phyloP scores from a whole-genome alignment of 2,888 invertebrate genomes.

The Cabera pusaria region DNA sequence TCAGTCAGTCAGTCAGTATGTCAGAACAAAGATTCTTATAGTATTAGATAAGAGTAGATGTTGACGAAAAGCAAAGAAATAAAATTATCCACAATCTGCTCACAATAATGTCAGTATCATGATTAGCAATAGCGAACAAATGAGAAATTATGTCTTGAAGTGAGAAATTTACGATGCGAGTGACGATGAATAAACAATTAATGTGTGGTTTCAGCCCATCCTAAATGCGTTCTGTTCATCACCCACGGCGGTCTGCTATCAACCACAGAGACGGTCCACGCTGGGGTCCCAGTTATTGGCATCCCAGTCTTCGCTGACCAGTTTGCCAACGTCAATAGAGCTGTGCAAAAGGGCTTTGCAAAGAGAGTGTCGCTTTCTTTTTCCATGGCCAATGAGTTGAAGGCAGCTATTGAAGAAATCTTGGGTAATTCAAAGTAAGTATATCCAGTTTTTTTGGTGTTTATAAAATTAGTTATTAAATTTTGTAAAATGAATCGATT shows the following conservation, averaged over 20 bases:
- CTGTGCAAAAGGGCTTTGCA: slow-evolving; percentile 49
- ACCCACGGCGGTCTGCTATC: slow-evolving; percentile 63
- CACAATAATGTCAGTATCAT: too few relatives aligned
- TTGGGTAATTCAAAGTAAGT: slow-evolving; percentile 40
- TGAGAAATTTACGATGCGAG: too few relatives aligned
- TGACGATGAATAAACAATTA: too few relatives aligned
- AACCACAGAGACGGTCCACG: slow-evolving; percentile 52
- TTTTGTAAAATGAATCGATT: too few relatives aligned
- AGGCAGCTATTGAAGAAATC: slow-evolving; percentile 42
- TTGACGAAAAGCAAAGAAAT: too few relatives aligned
- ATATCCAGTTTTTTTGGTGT: background rate
- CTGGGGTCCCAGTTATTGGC: slow-evolving; percentile 56
- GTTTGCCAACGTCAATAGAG: slow-evolving; percentile 48
- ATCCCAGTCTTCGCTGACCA: slow-evolving; percentile 62
- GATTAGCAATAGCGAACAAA: too few relatives aligned
- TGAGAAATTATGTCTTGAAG: too few relatives aligned
- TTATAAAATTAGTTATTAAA: too few relatives aligned
- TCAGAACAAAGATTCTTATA: too few relatives aligned
- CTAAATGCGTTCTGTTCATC: slow-evolving; percentile 57
- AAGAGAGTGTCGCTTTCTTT: slow-evolving; percentile 41
- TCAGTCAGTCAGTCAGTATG: too few relatives aligned
- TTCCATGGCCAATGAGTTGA: slow-evolving; percentile 39
- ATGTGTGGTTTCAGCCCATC: slow-evolving; percentile 50
- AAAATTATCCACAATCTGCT: too few relatives aligned
- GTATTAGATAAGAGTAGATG: too few relatives aligned